phyloP scores from a whole-genome alignment of 2,888 invertebrate genomes.

The Lepas anatifera region DNA sequence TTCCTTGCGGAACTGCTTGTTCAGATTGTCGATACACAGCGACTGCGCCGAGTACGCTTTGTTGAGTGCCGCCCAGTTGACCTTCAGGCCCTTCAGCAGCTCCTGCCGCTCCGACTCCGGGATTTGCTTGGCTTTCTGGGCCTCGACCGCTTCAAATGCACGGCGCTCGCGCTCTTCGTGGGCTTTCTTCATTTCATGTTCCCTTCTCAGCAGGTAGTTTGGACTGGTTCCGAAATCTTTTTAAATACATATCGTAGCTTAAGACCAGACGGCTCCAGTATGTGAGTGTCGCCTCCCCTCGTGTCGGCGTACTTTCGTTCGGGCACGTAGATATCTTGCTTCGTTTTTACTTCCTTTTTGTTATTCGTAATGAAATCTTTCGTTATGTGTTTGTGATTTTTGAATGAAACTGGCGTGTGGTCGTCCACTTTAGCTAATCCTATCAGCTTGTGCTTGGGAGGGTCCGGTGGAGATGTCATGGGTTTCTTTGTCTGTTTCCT shows the following conservation, averaged over 20 bases:
- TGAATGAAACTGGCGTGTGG: background rate
- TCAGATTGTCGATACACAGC: background rate
- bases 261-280: background rate
- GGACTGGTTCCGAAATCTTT: background rate
- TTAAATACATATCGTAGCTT: background rate
- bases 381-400: background rate
- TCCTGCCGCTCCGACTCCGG: background rate
- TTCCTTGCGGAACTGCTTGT: background rate
- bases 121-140: background rate
- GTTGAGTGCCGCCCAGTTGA: background rate
- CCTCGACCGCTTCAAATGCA: background rate
- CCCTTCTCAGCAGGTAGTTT: background rate
- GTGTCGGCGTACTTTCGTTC: background rate
- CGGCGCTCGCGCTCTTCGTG: background rate
- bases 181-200: background rate
- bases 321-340: background rate
- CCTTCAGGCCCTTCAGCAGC: background rate
- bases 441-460: background rate
- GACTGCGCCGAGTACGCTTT: slow-evolving; percentile 3
- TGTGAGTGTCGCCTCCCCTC: background rate
- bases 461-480: background rate
- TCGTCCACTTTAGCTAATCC: background rate
- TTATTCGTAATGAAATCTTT: background rate
- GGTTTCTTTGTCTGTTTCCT: background rate
- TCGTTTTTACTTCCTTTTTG: background rate